phyloP scores from a whole-genome alignment of 2,888 invertebrate species.

The Scrobipalpa costella region DNA sequence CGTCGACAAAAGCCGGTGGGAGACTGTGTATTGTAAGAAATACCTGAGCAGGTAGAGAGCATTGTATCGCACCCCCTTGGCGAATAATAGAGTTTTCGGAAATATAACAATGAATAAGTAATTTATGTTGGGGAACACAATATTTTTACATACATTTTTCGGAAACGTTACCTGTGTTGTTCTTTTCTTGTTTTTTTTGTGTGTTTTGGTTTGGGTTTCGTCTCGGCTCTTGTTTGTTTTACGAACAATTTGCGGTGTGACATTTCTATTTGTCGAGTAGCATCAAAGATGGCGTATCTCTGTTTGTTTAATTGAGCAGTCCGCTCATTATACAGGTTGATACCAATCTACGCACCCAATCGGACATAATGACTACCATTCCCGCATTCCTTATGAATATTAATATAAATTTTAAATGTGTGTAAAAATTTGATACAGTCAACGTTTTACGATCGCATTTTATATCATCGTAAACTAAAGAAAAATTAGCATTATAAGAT shows the following conservation, averaged over 20 bases:
- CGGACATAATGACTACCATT: conserved; percentile 70
- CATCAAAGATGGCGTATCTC: conserved; percentile 42
- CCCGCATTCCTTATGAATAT: conserved; percentile 71
- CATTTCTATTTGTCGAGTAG: conserved; percentile 47
- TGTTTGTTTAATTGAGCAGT: conserved; percentile 61
- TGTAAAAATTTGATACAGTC: conserved; percentile 51
- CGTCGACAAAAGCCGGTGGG: conserved; percentile 69
- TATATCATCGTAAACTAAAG: conserved; percentile 32
- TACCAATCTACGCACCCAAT: conserved; percentile 66
- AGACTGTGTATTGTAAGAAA: conserved; percentile 68
- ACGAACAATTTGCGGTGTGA: conserved; percentile 72
- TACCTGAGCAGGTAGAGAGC: conserved; percentile 72
- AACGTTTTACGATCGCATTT: conserved; percentile 53
- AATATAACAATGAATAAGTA: conserved; percentile 75
- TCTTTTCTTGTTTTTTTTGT: conserved; percentile 44
- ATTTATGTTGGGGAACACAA: conserved; percentile 73
- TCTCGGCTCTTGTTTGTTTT: conserved; percentile 74
- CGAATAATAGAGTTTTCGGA: conserved; percentile 78
- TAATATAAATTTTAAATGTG: conserved; percentile 55
- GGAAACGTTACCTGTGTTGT: conserved; percentile 63
- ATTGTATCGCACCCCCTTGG: conserved; percentile 68
- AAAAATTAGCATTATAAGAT: conserved; percentile 40
- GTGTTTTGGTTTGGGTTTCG: conserved; percentile 68
- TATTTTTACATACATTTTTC: conserved; percentile 67
- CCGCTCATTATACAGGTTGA: conserved; percentile 58